Evolutionary conservation across 2,888 invertebrate genomes (phyloP), one percentile per base, ranked within the genome.

Genomic region (Hartigia nigra): DNA sequence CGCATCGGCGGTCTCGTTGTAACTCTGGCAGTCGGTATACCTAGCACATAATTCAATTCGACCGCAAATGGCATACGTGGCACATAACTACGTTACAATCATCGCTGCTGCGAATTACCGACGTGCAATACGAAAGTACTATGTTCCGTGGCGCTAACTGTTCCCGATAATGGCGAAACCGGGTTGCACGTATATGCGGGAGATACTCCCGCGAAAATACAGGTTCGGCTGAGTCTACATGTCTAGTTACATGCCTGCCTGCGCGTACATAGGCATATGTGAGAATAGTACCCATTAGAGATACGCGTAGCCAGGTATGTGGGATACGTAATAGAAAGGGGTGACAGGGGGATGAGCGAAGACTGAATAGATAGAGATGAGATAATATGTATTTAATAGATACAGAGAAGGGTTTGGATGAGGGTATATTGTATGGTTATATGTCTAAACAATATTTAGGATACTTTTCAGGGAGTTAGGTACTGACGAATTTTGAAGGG

Each of bases 41-140:
- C 70, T 75, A 77, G 77, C 83, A 76, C 83, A 81, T 85, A 82
- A 84, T 81, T 84, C 83, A 81, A 86, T 85, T 84, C 80, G 77
- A 82, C 80, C 83, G 80, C 83, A 82, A 81, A 81, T 82, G 82
- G 79, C 82, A 83, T 80, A 82, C 81, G 81, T 78, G 77, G 82
- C 83, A 82, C 81, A 84, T 83, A 82, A 83, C 84, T 82, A 82
- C 84, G 82, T 84, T 84, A 82, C 84, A 86, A 86, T 87, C 85
- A 81, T 82, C 78, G 77, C 76, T 77, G 79, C 74, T 72, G n/a
- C 78, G 81, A 85, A 83, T 83, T 83, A 77, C 83, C 76, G 36
- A 77, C 77, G 78, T 80, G 80, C 82, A 84, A 82, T 81, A 78
- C 70, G 78, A 80, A 82, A 82, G 78, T 81, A 79, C 79, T 78